A percentile compares a stretch with the other conserved stretches of the same genome.
phyloP scores from a whole-genome alignment of 2,113 vertebrate genomes.

The Sminthopsis crassicaudata region DNA sequence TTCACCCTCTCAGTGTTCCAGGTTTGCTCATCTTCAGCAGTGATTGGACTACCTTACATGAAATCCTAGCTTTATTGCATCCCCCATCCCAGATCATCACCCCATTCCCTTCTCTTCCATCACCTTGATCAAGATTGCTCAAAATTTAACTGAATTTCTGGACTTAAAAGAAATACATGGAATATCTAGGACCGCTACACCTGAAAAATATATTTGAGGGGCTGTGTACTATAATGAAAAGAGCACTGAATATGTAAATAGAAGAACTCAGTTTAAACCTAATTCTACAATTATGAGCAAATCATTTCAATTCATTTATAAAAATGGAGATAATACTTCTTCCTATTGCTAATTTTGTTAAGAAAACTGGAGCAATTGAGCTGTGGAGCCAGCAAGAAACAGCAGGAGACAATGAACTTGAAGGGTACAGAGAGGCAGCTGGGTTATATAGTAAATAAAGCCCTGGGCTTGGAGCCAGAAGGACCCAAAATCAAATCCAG shows the following conservation, averaged over 20 bases:
- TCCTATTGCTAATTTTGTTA: background rate
- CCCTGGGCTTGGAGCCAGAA: background rate
- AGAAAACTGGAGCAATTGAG: background rate
- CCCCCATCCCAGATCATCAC: background rate
- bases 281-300: background rate
- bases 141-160: background rate
- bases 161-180: background rate
- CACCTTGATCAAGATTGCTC: background rate
- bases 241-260: background rate
- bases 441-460: background rate
- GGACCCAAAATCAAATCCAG: background rate
- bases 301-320: background rate
- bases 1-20: background rate
- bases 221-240: background rate
- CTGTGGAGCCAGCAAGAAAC: background rate
- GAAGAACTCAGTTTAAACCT: background rate
- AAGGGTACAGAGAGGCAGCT: background rate
- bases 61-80: background rate
- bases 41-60: background rate
- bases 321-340: background rate
- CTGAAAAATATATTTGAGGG: background rate
- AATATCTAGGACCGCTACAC: background rate
- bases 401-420: background rate
- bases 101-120: background rate
- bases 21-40: background rate